Conservation (phyloP, 30 jellyfish, hydroid and myxozoan genomes). For the Aurelia coerulea region DNA sequence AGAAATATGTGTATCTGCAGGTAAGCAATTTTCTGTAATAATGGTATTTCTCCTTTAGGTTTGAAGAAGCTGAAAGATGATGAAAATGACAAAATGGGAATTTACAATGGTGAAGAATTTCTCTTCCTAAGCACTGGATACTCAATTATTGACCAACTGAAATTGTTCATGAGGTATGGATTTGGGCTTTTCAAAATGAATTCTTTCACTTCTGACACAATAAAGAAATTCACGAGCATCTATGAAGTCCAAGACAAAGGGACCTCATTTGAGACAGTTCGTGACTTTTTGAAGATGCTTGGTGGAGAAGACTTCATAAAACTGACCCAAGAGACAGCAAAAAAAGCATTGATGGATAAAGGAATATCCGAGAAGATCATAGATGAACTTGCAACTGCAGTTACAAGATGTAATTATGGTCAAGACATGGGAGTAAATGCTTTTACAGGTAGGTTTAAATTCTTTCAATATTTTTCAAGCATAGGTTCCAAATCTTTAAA, state of each 20-base stretch:
- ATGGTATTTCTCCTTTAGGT: conserved; percentile 38
- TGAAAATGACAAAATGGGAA: conserved; percentile 55
- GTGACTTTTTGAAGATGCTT: conserved; percentile 54
- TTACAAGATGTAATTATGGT: conserved; percentile 82
- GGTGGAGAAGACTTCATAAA: conserved; percentile 72
- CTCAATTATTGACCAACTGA: conserved; percentile 35
- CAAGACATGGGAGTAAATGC: conserved; percentile 84
- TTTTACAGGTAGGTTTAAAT: conserved; percentile 67
- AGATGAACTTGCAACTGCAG: conserved; percentile 85
- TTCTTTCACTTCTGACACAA: conserved; percentile 33
- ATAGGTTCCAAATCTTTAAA: too few relatives aligned
- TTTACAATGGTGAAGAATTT: conserved; percentile 84
- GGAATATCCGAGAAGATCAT: conserved; percentile 63
- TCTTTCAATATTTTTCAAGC: not conserved
- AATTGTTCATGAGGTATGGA: conserved; percentile 89
- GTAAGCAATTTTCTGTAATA: not conserved
- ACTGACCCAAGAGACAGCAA: conserved; percentile 53
- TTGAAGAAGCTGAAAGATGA: conserved; percentile 37
- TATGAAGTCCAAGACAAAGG: conserved; percentile 85
- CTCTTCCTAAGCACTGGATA: conserved; percentile 50
- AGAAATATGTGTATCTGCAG: not conserved
- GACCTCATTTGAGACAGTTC: conserved; percentile 64
- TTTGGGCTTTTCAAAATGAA: conserved; percentile 64
- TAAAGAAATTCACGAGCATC: conserved; percentile 54
- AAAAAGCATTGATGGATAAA: conserved; percentile 35